Conservation (phyloP, 2,888 invertebrate species). For the Odiellus spinosus region DNA sequence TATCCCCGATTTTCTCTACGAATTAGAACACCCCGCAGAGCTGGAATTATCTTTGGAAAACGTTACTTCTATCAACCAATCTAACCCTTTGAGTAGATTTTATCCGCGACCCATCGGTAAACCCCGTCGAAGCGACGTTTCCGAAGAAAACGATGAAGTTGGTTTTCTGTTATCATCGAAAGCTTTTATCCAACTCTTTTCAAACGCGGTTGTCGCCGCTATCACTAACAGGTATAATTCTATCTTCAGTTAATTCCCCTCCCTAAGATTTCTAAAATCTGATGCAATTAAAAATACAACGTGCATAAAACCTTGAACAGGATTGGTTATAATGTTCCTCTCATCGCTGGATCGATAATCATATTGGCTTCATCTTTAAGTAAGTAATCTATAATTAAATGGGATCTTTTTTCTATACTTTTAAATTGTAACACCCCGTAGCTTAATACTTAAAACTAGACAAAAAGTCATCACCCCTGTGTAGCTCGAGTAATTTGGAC, state of each 20-base stretch:
- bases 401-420: too few relatives aligned
- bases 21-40: constrained; percentile 22
- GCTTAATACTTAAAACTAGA: too few relatives aligned
- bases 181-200: constrained; percentile 58
- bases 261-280: not conserved
- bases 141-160: constrained; percentile 26
- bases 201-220: constrained; percentile 57
- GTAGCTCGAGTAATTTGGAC: too few relatives aligned
- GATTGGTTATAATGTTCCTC: constrained; percentile 48
- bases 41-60: not conserved
- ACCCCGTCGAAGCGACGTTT: constrained; percentile 3
- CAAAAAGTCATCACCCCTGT: too few relatives aligned
- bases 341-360: constrained; percentile 50
- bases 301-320: constrained; percentile 26
- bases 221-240: constrained; percentile 36
- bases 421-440: not conserved
- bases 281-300: not conserved
- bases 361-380: constrained; percentile 49
- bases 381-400: constrained; percentile 35
- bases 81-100: constrained; percentile 2
- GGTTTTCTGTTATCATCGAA: constrained; percentile 46
- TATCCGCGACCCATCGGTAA: not conserved
- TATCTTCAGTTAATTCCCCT: not conserved
- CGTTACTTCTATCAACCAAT: not conserved
- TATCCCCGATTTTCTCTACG: constrained; percentile 55